These are phyloP conservation scores for Strigops habroptila DNA, from an alignment of 2,113 vertebrate species.

Conservation along the genomic window DNA sequence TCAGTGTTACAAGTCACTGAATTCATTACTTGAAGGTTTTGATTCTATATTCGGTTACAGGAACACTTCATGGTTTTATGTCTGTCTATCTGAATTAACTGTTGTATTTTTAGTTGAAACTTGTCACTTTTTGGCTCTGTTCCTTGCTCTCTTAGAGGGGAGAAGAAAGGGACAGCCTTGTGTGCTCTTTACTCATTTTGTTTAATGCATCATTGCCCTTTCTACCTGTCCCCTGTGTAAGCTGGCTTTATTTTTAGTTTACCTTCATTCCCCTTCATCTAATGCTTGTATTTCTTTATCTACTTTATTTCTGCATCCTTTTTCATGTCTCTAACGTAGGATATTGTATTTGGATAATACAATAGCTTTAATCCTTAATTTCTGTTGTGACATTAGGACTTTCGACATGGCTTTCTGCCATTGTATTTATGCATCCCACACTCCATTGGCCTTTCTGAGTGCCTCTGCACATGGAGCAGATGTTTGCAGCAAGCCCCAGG, in stretches of 20 bases:
- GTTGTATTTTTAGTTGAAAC: not conserved
- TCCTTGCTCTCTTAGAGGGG: not conserved
- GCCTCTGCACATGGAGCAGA: constrained; percentile 31
- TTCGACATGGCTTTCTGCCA: not conserved
- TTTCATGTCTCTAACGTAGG: not conserved
- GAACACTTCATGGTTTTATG: not conserved
- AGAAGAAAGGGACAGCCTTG: not conserved
- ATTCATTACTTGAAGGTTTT: not conserved
- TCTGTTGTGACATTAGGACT: not conserved
- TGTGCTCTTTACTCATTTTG: not conserved
- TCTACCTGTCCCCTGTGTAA: not conserved
- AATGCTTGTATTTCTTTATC: not conserved
- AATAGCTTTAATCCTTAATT: not conserved
- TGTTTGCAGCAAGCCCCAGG: constrained; percentile 44
- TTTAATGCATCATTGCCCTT: not conserved
- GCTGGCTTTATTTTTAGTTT: not conserved
- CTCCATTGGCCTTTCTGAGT: not conserved
- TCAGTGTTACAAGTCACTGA: not conserved
- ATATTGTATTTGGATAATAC: not conserved
- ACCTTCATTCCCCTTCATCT: not conserved
- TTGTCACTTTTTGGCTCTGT: not conserved
- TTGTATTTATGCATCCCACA: not conserved
- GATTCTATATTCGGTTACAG: not conserved
- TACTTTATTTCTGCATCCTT: not conserved
- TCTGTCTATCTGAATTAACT: not conserved